A percentile compares a stretch with the other conserved stretches of the same genome.
phyloP scores from a whole-genome alignment of 2,113 vertebrate species.

The Aegypius monachus region DNA sequence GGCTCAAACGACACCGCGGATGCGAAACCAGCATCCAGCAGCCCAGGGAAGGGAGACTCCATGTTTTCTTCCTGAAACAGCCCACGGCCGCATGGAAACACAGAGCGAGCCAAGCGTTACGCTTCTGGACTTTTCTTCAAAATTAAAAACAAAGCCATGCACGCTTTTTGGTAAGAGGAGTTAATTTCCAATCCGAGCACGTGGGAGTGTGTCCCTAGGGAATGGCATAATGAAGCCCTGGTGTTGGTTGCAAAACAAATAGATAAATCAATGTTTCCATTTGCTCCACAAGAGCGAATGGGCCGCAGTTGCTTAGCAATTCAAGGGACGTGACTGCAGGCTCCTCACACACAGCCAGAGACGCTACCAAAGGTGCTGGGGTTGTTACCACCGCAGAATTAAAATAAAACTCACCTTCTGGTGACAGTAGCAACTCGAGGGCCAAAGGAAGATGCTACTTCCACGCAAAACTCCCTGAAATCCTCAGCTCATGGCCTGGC shows the following conservation, averaged over 20 bases:
- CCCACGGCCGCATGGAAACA: fast-evolving
- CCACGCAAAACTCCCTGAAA: not conserved
- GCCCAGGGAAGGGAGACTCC: not conserved
- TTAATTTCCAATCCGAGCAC: constrained; percentile 44
- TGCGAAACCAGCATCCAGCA: not conserved
- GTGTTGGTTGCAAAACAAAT: constrained; percentile 74
- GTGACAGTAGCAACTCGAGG: not conserved
- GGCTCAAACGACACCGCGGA: not conserved
- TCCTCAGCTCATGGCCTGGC: not conserved
- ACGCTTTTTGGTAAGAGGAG: constrained; percentile 42
- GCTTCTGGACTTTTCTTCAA: not conserved
- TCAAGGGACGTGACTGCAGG: not conserved
- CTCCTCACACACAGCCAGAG: not conserved
- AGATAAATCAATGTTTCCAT: constrained; percentile 78
- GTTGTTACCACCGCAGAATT: not conserved
- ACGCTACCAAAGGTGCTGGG: not conserved
- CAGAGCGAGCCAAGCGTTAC: fast-evolving
- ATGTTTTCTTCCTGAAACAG: not conserved
- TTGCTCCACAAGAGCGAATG: constrained; percentile 63
- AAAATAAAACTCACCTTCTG: not conserved
- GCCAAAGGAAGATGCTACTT: not conserved
- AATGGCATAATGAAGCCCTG: constrained; percentile 50
- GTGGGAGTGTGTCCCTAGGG: constrained; percentile 52
- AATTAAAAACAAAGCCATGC: not conserved
- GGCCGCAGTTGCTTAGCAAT: constrained; percentile 67